A percentile compares a stretch with the other conserved stretches of the same genome.
Evolutionary conservation across 1,140 invertebrate genomes (phyloP).

Genomic region (Zaprionus nigranus): DNA sequence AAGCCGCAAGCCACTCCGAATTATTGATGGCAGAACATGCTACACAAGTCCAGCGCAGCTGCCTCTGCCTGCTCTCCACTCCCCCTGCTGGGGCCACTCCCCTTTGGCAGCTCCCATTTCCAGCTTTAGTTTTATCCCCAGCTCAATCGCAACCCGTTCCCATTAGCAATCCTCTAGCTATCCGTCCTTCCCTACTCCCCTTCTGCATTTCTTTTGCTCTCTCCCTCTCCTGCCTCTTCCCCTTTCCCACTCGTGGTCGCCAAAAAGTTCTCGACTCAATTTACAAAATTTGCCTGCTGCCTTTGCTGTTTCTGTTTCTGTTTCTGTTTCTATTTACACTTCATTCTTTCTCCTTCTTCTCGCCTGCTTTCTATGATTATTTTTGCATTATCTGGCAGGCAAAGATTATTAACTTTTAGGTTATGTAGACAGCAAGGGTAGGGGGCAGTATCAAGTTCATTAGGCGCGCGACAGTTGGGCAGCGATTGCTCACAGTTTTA

Average conservation of each 20-base stretch:
- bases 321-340: slow-evolving; percentile 12
- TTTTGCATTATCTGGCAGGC: slow-evolving; percentile 29
- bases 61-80: neutral
- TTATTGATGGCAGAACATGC: slow-evolving; percentile 72
- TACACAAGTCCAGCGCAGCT: slow-evolving; percentile 30
- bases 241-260: neutral
- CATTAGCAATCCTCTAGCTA: slow-evolving; percentile 21
- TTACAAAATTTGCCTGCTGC: slow-evolving; percentile 53
- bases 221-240: neutral
- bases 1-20: slow-evolving; percentile 73
- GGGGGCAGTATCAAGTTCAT: slow-evolving; percentile 45
- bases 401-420: slow-evolving; percentile 74
- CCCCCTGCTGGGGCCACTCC: neutral
- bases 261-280: slow-evolving; percentile 66
- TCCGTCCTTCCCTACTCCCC: neutral
- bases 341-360: neutral
- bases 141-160: slow-evolving; percentile 10
- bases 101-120: neutral
- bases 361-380: neutral
- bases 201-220: slow-evolving; percentile 2
- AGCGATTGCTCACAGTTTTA: slow-evolving; percentile 20
- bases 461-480: slow-evolving; percentile 12
- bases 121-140: neutral
- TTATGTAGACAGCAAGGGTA: slow-evolving; percentile 50
- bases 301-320: slow-evolving; percentile 21